Base-by-base conservation (phyloP, 1,140 invertebrate species). In the Tenebrio molitor region DNA sequence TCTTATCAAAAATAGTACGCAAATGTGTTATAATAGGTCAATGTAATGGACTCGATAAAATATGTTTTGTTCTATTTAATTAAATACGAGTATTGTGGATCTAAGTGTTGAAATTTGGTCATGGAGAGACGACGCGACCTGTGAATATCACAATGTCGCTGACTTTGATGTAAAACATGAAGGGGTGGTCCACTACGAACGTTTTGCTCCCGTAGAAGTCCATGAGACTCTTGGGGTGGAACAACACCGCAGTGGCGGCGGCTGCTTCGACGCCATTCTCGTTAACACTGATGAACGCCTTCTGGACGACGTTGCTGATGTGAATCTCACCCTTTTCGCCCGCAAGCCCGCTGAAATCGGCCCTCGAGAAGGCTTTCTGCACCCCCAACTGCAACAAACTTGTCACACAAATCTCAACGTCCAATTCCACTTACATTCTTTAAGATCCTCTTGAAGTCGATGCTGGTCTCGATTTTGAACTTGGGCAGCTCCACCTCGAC, bases 261-360 rank as follows among this genome's bases (percentile, higher is more conserved):
- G 89, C 88, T 63, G 90, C 91, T 83, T 89, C 89, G 1, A 86
- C 88, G n/a, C 91, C 91, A 80, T 89, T 82, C 82, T 92, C 91
- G 74, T 89, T 87, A 2, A 92, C 87, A 75, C 91, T 87, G 62
- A 93, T 87, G 72, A 87, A 88, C 7, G 87, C 84, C 79, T 92
- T 91, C 77, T 92, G 91, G 1, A 88, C 83, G 0, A 77, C 76
- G 15, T 79, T 72, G 12, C 50, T 67, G 5, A 79, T 53, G 39
- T 65, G 69, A 21, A 72, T 53, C 21, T 62, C 50, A 23, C 50
- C 71, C 25, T 23, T 14, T 19, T 44, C 25, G 1, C 64, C 79
- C 2, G 83, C 70, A 8, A 91, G 87, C 1, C 85, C 85, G 17
- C 80, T 82, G 7, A 91, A 84, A 75, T 91, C 84, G 1, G 88